Evolutionary conservation across 2,888 invertebrate species (phyloP), one percentile per base, ranked within the genome.

Genomic region (Philereme vetulata): DNA sequence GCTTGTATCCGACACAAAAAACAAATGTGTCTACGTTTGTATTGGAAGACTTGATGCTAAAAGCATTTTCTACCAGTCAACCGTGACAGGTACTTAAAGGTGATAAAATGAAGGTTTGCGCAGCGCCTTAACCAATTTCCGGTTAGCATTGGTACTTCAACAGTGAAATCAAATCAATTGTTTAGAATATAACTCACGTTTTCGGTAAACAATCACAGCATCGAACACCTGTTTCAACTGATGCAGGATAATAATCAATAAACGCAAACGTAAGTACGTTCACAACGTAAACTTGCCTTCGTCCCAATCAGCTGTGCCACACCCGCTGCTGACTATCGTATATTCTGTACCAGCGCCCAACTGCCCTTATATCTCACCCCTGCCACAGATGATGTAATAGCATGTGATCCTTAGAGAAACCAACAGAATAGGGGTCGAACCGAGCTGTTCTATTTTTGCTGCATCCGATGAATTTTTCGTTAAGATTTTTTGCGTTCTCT

Each of bases 301-400:
- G 62, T 72, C 66, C 60, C 74, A 76, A 85, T 88, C 89, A 88
- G 89, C 89, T 89, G 62, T 88, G 81, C 86, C 85, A 84, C 85
- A 86, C 86, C 87, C 86, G 80, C 76, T 10, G 5, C 1, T 43
- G 21, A 58, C 53, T 61, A 4, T 32, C 51, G 34, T 8, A 1
- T 56, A 56, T 34, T 21, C 64, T 60, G 43, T 55, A 50, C 43
- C 49, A 8, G 36, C 35, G 35, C 60, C 45, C 59, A 48, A 55
- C 57, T 57, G 51, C 62, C 62, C 57, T 62, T 62, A 57, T 33
- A 50, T 47, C 36, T 47, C 57, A 57, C 47, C 57, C 57, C 51
- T 32, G 44, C 54, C 54, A 21, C 8, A 51, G 57, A 54, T 47
- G n/a, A 53, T 21, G 3, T 7, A 42, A 49, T 40, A 60, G 53